Percentiles rank a stretch among this genome's conserved stretches.
Evolutionary conservation across 2,113 vertebrate species (phyloP).

Genomic region (Burhinus bistriatus): DNA sequence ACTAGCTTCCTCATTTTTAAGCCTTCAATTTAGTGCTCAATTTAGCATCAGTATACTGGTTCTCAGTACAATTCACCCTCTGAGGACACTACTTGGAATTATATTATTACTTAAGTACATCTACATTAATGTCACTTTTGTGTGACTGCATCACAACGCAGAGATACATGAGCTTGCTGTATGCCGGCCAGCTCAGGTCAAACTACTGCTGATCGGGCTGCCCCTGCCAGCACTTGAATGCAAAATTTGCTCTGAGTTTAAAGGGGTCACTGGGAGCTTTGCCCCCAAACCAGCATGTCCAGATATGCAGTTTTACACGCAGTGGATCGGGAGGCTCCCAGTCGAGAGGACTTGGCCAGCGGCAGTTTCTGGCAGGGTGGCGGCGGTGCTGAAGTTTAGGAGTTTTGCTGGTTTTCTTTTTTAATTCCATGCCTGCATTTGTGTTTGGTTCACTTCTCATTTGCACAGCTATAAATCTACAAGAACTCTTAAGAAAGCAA

Average conservation of each 20-base stretch:
- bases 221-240: not conserved
- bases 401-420: not conserved
- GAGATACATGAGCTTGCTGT: not conserved
- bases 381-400: not conserved
- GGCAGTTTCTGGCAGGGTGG: not conserved
- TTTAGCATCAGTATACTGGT: constrained; percentile 35
- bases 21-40: constrained; percentile 63
- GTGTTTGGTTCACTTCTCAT: not conserved
- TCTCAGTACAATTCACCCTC: constrained; percentile 33
- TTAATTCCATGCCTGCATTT: not conserved
- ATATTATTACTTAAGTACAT: constrained; percentile 44
- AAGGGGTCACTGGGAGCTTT: not conserved
- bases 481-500: not conserved
- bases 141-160: not conserved
- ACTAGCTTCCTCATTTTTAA: constrained; percentile 67
- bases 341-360: not conserved
- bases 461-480: not conserved
- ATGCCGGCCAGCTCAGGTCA: not conserved
- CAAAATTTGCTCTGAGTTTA: not conserved
- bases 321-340: not conserved
- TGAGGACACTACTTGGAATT: constrained; percentile 37
- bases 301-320: not conserved
- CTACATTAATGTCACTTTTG: constrained; percentile 18
- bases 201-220: not conserved
- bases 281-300: fast-evolving